These are phyloP conservation scores for Habrosyne pyritoides DNA, from an alignment of 2,888 invertebrate species.

Conservation along the genomic window DNA sequence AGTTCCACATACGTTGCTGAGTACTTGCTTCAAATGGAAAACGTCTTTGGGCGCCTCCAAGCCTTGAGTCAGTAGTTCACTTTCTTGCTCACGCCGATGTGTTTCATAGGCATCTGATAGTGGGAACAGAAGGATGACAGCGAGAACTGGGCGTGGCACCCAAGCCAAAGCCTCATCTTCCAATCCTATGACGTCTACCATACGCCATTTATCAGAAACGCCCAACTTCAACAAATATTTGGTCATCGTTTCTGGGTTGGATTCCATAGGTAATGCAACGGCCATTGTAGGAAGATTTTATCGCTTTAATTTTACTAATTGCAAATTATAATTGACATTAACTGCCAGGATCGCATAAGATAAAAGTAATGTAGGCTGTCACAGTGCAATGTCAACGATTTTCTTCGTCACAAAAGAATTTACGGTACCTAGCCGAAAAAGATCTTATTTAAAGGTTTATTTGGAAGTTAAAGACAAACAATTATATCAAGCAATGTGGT, in stretches of 20 bases:
- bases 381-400: not conserved
- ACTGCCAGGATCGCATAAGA: not conserved
- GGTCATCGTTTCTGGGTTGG: slow-evolving; percentile 85
- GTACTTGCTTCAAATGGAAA: slow-evolving; percentile 94
- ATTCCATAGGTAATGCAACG: slow-evolving; percentile 74
- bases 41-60: slow-evolving; percentile 85
- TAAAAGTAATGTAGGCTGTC: not conserved
- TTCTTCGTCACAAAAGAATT: not conserved
- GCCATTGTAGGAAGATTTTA: slow-evolving; percentile 44
- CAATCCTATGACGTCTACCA: slow-evolving; percentile 96
- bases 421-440: not conserved
- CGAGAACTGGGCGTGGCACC: slow-evolving; percentile 93
- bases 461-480: not conserved
- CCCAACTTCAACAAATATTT: slow-evolving; percentile 91
- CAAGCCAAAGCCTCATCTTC: slow-evolving; percentile 92
- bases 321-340: slow-evolving; percentile 17
- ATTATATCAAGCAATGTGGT: not conserved
- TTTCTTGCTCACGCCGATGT: slow-evolving; percentile 85
- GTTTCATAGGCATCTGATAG: slow-evolving; percentile 89
- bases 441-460: not conserved
- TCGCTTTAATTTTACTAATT: slow-evolving; percentile 12
- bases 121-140: slow-evolving; percentile 94
- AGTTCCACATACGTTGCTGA: slow-evolving; percentile 97
- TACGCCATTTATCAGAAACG: slow-evolving; percentile 90
- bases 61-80: slow-evolving; percentile 80